Evolutionary conservation across 2,113 vertebrate genomes (phyloP).

Genomic region (Erythrolamprus reginae): DNA sequence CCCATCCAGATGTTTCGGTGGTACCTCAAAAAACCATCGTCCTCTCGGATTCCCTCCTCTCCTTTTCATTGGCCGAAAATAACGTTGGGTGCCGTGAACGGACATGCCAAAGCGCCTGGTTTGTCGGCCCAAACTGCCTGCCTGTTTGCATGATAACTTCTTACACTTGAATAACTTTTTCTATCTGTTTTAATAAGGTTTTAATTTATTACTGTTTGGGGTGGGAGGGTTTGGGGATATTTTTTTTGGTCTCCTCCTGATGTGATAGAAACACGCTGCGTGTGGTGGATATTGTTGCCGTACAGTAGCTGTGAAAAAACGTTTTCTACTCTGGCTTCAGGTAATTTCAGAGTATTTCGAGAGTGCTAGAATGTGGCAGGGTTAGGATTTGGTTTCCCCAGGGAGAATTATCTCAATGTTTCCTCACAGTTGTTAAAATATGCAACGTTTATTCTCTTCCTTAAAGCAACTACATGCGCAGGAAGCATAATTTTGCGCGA

Average conservation of each 20-base stretch:
- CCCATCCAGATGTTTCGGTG: conserved; percentile 23
- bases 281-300: conserved; percentile 70
- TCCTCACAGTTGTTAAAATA: not conserved
- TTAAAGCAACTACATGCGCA: conserved; percentile 36
- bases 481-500: too few species aligned
- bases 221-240: conserved; percentile 52
- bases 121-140: conserved; percentile 74
- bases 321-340: conserved; percentile 42
- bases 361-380: conserved; percentile 59
- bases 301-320: conserved; percentile 53
- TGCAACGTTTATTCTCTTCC: conserved; percentile 36
- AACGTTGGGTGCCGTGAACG: conserved; percentile 51
- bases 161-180: conserved; percentile 91
- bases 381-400: conserved; percentile 48
- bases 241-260: conserved; percentile 37
- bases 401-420: conserved; percentile 34
- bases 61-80: conserved; percentile 48
- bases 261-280: conserved; percentile 72
- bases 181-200: conserved; percentile 78
- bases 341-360: conserved; percentile 58
- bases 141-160: conserved; percentile 84
- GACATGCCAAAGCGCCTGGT: conserved; percentile 73
- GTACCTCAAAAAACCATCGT: conserved; percentile 45
- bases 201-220: conserved; percentile 86
- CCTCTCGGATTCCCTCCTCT: not conserved